phyloP scores from a whole-genome alignment of 2,888 invertebrate genomes.

The Myopa testacea region DNA sequence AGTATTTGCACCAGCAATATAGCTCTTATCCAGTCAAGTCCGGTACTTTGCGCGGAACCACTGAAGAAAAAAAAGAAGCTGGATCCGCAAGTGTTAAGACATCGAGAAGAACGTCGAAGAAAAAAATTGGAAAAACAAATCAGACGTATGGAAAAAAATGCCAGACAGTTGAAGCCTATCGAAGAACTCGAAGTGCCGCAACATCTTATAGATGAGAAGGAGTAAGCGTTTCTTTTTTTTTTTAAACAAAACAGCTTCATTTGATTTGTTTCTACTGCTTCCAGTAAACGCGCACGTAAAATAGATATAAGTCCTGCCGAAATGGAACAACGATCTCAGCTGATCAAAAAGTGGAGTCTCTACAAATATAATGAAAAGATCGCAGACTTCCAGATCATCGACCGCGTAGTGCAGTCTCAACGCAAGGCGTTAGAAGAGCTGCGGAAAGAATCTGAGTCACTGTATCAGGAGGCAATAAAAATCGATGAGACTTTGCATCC shows the following conservation, averaged over 20 bases:
- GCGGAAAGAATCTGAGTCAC: slow-evolving; percentile 82
- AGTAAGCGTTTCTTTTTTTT: slow-evolving; percentile 47
- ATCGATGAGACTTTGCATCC: slow-evolving; percentile 80
- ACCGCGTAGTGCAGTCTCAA: slow-evolving; percentile 77
- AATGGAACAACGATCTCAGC: slow-evolving; percentile 73
- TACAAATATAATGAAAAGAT: slow-evolving; percentile 77
- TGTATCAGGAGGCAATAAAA: slow-evolving; percentile 90
- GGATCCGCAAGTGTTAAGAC: slow-evolving; percentile 84
- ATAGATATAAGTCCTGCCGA: slow-evolving; percentile 71
- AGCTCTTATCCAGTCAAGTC: slow-evolving; percentile 57
- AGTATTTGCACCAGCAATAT: slow-evolving; percentile 39
- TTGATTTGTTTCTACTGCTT: neutral
- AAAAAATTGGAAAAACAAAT: slow-evolving; percentile 91
- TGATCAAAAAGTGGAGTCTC: slow-evolving; percentile 82
- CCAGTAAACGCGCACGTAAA: slow-evolving; percentile 71
- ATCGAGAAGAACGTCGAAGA: slow-evolving; percentile 83
- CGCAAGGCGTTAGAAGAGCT: slow-evolving; percentile 84
- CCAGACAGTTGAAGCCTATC: slow-evolving; percentile 88
- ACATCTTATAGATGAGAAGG: slow-evolving; percentile 68
- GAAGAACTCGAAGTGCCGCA: slow-evolving; percentile 85
- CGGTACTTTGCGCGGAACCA: slow-evolving; percentile 77
- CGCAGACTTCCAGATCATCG: slow-evolving; percentile 76
- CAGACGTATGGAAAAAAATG: slow-evolving; percentile 81
- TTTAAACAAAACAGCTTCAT: neutral
- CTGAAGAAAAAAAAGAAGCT: slow-evolving; percentile 89